Evolutionary conservation across 2,888 invertebrate species (phyloP).

Genomic region (Drosophila suboccidentalis): DNA sequence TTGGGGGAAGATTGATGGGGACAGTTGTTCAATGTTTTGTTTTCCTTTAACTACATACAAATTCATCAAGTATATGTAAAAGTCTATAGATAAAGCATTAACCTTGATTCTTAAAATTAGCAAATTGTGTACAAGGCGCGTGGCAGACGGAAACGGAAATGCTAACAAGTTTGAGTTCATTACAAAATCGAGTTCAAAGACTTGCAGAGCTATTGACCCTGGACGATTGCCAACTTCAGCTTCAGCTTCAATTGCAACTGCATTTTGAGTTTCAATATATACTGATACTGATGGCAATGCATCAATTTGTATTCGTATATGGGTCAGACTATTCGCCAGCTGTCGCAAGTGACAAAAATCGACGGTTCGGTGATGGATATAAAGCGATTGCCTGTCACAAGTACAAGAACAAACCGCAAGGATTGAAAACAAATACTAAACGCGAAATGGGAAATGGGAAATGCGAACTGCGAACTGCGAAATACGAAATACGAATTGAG

Average conservation of each 20-base stretch:
- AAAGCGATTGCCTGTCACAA: constrained; percentile 56
- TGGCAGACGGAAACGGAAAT: constrained; percentile 66
- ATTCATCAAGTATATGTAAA: constrained; percentile 11
- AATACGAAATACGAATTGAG: constrained; percentile 30
- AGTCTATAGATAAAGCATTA: constrained; percentile 46
- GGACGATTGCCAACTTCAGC: constrained; percentile 51
- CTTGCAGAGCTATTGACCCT: constrained; percentile 54
- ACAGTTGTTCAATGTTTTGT: constrained; percentile 76
- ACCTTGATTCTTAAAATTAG: constrained; percentile 75
- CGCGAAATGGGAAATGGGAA: neutral
- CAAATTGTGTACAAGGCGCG: constrained; percentile 53
- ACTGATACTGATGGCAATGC: constrained; percentile 25
- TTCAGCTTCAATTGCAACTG: constrained; percentile 17
- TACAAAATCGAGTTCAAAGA: constrained; percentile 58
- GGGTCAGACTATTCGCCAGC: constrained; percentile 50
- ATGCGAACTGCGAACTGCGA: constrained; percentile 6
- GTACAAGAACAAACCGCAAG: constrained; percentile 22
- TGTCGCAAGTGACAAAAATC: constrained; percentile 58
- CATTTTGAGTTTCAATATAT: constrained; percentile 4
- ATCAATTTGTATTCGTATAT: constrained; percentile 45
- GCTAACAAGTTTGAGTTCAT: constrained; percentile 51
- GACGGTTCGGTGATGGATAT: constrained; percentile 40
- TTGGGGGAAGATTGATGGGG: constrained; percentile 67
- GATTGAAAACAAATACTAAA: constrained; percentile 34
- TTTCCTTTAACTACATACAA: constrained; percentile 24